A percentile compares a stretch with the other conserved stretches of the same genome.
phyloP scores from a whole-genome alignment of 2,113 vertebrate genomes.

The Cryptoleucopteryx plumbea region DNA sequence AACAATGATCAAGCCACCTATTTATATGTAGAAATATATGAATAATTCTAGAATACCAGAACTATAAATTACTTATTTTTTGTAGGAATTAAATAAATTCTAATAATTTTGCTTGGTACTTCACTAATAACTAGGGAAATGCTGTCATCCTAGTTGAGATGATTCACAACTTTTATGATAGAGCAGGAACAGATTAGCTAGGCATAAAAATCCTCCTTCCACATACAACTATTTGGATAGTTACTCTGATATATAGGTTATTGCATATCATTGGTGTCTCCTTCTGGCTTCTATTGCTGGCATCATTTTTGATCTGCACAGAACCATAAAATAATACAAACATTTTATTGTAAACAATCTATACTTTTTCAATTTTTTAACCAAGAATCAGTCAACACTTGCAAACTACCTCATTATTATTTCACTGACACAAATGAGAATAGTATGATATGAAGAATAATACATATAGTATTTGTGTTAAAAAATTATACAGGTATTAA shows the following conservation, averaged over 20 bases:
- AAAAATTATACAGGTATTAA: neutral
- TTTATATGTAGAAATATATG: neutral
- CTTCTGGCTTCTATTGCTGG: neutral
- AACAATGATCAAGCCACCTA: neutral
- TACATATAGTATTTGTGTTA: neutral
- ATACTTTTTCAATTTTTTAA: neutral
- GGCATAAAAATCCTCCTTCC: neutral
- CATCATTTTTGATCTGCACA: neutral
- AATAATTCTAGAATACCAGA: neutral
- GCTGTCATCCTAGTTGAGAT: neutral
- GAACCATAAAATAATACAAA: neutral
- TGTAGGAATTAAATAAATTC: neutral
- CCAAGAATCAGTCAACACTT: neutral
- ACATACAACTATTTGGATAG: neutral
- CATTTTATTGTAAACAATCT: neutral
- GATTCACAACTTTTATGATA: neutral
- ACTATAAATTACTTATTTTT: neutral
- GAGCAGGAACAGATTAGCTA: neutral
- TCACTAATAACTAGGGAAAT: neutral
- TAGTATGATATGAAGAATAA: neutral
- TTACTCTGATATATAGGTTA: neutral
- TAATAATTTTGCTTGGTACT: neutral
- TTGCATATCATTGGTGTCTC: neutral
- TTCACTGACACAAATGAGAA: neutral
- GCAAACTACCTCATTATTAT: neutral